Evolutionary conservation across 1,140 invertebrate genomes (phyloP).

Genomic region (Drosophila nikananu): DNA sequence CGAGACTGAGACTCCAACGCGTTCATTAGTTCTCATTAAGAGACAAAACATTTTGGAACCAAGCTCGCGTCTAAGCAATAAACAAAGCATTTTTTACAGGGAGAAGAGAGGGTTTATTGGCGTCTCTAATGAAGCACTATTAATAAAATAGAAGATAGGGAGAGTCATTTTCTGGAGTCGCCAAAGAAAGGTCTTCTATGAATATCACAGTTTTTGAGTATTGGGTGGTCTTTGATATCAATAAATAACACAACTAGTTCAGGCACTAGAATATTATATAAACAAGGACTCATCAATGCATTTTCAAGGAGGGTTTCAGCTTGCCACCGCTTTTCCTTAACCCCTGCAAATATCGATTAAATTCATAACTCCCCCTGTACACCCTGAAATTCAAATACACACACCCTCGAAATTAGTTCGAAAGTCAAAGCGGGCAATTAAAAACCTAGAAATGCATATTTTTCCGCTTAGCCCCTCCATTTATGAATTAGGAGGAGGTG

Average conservation of each 20-base stretch:
- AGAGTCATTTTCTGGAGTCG: constrained; percentile 2
- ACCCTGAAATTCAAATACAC: background rate
- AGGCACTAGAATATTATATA: background rate
- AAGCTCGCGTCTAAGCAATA: constrained; percentile 40
- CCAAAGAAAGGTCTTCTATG: background rate
- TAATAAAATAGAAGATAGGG: constrained; percentile 28
- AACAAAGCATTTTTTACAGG: constrained; percentile 45
- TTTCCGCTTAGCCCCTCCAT: constrained; percentile 33
- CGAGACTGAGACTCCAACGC: constrained; percentile 38
- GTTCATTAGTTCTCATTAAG: constrained; percentile 58
- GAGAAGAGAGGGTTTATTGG: constrained; percentile 16
- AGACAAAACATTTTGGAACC: constrained; percentile 35
- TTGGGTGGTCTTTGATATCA: constrained; percentile 17
- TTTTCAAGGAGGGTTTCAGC: background rate
- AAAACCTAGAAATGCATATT: constrained; percentile 59
- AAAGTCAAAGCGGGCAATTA: constrained; percentile 27
- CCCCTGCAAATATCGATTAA: constrained; percentile 12
- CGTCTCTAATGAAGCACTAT: constrained; percentile 38
- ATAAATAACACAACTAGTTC: background rate
- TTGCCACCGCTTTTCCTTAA: background rate
- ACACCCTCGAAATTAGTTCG: constrained; percentile 16
- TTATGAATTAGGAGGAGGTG: constrained; percentile 52
- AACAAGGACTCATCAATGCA: background rate
- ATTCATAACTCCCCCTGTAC: background rate
- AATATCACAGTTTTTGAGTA: too few relatives aligned